Evolutionary conservation across 2,113 vertebrate species (phyloP).

Genomic region (Shinisaurus crocodilurus): DNA sequence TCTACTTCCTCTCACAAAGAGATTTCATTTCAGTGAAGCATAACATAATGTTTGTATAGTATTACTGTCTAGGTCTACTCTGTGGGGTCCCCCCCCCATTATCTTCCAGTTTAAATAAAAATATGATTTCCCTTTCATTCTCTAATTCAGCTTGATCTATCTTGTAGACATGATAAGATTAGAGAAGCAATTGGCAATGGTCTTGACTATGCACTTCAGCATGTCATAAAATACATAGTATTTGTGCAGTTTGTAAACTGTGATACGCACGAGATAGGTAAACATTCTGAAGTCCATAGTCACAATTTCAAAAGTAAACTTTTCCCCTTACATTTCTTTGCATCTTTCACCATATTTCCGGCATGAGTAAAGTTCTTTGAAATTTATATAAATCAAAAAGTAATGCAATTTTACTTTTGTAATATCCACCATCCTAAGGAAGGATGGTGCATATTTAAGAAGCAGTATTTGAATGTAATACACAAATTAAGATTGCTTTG

Average conservation of each 20-base stretch:
- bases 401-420: background rate
- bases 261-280: background rate
- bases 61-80: background rate
- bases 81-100: too few relatives aligned
- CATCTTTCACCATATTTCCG: background rate
- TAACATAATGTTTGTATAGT: background rate
- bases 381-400: background rate
- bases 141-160: slow-evolving; percentile 51
- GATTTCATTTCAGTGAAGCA: slow-evolving; percentile 33
- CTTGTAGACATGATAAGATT: background rate
- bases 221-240: background rate
- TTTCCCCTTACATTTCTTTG: background rate
- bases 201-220: background rate
- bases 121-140: slow-evolving; percentile 19
- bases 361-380: background rate
- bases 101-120: background rate
- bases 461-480: background rate
- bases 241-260: background rate
- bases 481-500: background rate
- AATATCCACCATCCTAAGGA: background rate
- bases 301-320: background rate
- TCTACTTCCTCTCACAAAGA: slow-evolving; percentile 26
- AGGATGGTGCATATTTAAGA: background rate
- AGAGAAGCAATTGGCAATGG: background rate
- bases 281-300: background rate